Evolutionary conservation across 2,888 invertebrate genomes (phyloP), one percentile per base, ranked within the genome.

Genomic region (Patella ulyssiponensis): DNA sequence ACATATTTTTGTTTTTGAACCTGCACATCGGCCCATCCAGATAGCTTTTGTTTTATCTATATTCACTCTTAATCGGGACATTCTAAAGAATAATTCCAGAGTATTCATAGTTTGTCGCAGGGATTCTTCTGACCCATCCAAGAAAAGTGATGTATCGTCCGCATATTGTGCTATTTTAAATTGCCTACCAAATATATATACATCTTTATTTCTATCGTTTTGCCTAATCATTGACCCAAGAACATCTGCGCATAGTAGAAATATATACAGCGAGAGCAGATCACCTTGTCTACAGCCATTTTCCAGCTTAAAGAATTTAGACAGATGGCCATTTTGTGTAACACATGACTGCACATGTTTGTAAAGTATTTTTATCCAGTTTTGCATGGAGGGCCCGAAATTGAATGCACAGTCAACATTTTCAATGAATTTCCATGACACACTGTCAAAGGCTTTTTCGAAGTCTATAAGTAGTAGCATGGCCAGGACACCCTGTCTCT

Each of bases 301-400:
- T n/a, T n/a, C n/a, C n/a, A n/a, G 17, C 7, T 69, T 69, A 69
- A 77, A 74, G 27, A 77, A 74, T n/a, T 20, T 20, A 1, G 54
- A 56, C 54, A 33, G 27, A 20, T 53, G 17, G 17, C 73, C 77
- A 33, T 72, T 72, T 56, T 58, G 58, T n/a, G 64, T 64, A 15
- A 77, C 33, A 51, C 58, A 51, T 64, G 73, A 73, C 51, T n/a
- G 23, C 20, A 27, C 44, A 17, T 69, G 58, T 27, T 44, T 74
- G 54, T 74, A 69, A 20, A 74, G 74, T 2, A 54, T 51, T 56
- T 72, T 71, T 27, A 78, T 71, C 75, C 78, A 78, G 44, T 71
- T 71, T 52, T n/a, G 71, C 17, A 75, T 72, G 56, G 23, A 23
- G 15, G 53, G 23, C 0, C 75, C 72, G n/a, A 78, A 78, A 56